Evolutionary conservation across 23 tunicate genomes (phyloP), one percentile per base, ranked within the genome.

Genomic region (Clavelina lepadiformis): DNA sequence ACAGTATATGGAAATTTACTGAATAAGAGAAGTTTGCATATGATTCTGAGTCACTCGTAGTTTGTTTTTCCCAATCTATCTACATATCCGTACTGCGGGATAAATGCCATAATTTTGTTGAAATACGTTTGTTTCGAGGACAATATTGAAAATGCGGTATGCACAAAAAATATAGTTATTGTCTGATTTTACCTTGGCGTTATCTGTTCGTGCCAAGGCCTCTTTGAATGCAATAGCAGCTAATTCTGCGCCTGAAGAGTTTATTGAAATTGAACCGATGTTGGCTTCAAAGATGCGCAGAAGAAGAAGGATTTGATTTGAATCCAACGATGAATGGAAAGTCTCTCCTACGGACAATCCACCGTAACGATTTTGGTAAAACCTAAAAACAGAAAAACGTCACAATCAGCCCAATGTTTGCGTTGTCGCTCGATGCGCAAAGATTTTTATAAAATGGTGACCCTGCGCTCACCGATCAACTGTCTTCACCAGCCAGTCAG

Each of bases 401-500:
- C n/a, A n/a, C n/a, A n/a, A n/a, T n/a, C n/a, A n/a, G n/a, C n/a
- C n/a, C n/a, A n/a, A n/a, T n/a, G n/a, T n/a, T n/a, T n/a, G n/a
- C n/a, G n/a, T n/a, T n/a, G n/a, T n/a, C n/a, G n/a, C n/a, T n/a
- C n/a, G 3, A 22, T n/a, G n/a, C n/a, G n/a, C n/a, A n/a, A n/a
- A n/a, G n/a, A n/a, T n/a, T n/a, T n/a, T n/a, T n/a, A n/a, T n/a
- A n/a, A n/a, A n/a, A n/a, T n/a, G n/a, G n/a, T n/a, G n/a, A n/a
- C n/a, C n/a, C n/a, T n/a, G n/a, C 15, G 21, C 74, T 75, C 20
- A 79, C 98, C 69, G 68, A 82, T 85, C 98, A 27, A 83, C 84
- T 22, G 98, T 83, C 69, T 93, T 93, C 1, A 85, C 87, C 26
- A 93, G 72, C 98, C 98, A 93, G 57, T 93, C 98, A 11, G 94